Base-by-base conservation (phyloP, 2,888 invertebrate species). In the Vanessa cardui region DNA sequence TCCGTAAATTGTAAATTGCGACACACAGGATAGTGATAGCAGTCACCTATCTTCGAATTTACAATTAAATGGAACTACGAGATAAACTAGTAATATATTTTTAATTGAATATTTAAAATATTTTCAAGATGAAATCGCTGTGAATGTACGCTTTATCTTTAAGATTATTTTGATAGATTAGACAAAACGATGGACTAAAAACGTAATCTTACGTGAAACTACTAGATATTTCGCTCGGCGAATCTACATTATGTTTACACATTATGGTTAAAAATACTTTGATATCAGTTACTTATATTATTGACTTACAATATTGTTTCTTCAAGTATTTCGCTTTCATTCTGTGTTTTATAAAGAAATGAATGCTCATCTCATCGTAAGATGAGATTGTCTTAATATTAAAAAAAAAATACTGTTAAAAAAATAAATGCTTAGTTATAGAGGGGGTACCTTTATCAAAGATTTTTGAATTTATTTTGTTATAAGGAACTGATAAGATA, bases 1-100 rank as follows among this genome's bases (percentile, higher is more conserved):
- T 64, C 58, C 58, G 47, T 39, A 64, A 64, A 47, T 64, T 58
- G n/a, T 46, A 64, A 64, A 21, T 64, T 64, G 39, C 33, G 33
- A 47, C 56, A 26, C 26, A 39, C 18, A 39, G n/a, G 33, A 39
- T 39, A 39, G 56, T 9, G 56, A 56, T 56, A 56, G 33, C 9
- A 3, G 4, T 9, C 18, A 39, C 20, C 33, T 39, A 15, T 26
- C 52, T 20, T 52, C 26, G 18, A 18, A 47, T 50, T 20, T 50
- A 50, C 20, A 21, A 50, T 26, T 21, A 8, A 20, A 21, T 4
- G 12, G 26, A 15, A 52, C 16, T 15, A 26, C 12, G 26, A 26
- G 52, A 16, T 52, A 52, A 26, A 52, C 12, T 47, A 47, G 16
- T n/a, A n/a, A 8, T 47, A 16, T 6, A 12, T 39, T 39, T 39